Base-by-base conservation (phyloP, 2,888 invertebrate species). In the Diloba caeruleocephala region DNA sequence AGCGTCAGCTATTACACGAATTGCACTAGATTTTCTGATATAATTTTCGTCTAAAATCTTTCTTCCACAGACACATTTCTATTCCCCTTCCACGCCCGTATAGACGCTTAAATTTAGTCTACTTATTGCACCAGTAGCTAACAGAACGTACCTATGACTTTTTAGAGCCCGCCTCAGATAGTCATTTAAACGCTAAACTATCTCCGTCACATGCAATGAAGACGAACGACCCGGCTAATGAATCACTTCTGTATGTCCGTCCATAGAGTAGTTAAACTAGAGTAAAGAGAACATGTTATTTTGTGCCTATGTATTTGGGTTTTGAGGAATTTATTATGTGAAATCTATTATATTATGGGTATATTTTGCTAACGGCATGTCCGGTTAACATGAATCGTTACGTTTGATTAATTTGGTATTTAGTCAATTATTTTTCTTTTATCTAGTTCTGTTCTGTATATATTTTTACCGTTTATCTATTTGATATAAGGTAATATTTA, bases 171-270 rank as follows among this genome's bases (percentile, higher is more conserved):
- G 75, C 62, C 62, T 68, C 67, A 55, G 81, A 84, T 80, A 84
- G 76, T 78, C 81, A 81, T 85, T 86, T 85, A 81, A 84, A 82
- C 81, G 78, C 71, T 84, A 81, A 89, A 87, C 87, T 86, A 87
- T 85, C 85, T 85, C 87, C 84, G 89, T 88, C 91, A 89, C 84
- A 86, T 83, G 83, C 87, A 90, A 91, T 91, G 91, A 91, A 92
- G 91, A 92, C 77, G 89, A 88, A 91, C 88, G 91, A 91, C 81
- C 84, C 88, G 71, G 59, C 82, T 90, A 90, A 91, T 90, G 87
- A 90, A 90, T 81, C 87, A 81, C 82, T 82, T 71, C 69, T 67
- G 72, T 54, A 68, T 2, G 21, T n/a, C 21, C 38, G 39, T 23
- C 0, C 84, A 82, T 66, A 84, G 85, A 87, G 14, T 43, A 49